phyloP scores from a whole-genome alignment of 2,888 invertebrate genomes.

The Cerastis rubricosa region DNA sequence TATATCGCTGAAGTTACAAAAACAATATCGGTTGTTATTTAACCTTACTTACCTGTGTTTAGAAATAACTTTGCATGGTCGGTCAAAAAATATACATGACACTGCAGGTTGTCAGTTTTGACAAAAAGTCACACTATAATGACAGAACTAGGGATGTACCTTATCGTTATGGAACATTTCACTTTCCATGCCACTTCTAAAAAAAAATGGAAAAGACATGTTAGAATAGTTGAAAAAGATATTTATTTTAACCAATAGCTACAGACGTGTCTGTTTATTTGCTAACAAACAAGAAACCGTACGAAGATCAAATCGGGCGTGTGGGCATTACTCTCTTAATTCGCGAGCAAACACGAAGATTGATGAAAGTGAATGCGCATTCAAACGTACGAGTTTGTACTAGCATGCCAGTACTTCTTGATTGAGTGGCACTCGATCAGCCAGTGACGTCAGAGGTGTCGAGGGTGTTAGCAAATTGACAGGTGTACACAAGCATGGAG shows the following conservation, averaged over 20 bases:
- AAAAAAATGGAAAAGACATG: background rate
- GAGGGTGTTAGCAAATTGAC: conserved; percentile 45
- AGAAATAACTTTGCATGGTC: background rate
- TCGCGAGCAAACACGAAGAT: conserved; percentile 57
- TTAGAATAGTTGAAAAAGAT: background rate
- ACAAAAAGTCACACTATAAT: conserved; percentile 8
- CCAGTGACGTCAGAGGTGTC: conserved; percentile 14
- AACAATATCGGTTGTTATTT: conserved; percentile 13
- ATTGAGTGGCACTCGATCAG: conserved; percentile 48
- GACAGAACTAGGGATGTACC: conserved; percentile 2
- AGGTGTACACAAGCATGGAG: conserved; percentile 18
- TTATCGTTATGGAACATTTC: conserved; percentile 14
- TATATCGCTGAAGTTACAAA: conserved; percentile 14
- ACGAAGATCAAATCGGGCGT: conserved; percentile 50
- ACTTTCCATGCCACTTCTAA: background rate
- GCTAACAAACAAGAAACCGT: conserved; percentile 23
- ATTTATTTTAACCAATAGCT: background rate
- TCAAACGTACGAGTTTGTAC: conserved; percentile 10
- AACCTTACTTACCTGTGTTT: background rate
- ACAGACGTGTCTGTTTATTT: conserved; percentile 15
- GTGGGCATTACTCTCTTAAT: conserved; percentile 50
- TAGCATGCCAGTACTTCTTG: conserved; percentile 22
- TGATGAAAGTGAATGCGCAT: conserved; percentile 53
- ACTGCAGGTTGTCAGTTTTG: background rate
- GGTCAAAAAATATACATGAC: background rate